Percentiles rank a stretch among this genome's conserved stretches.
These are phyloP conservation scores for Patiria pectinifera DNA, from an alignment of 53 echinoderm and acorn worm species.

Conservation along the genomic window DNA sequence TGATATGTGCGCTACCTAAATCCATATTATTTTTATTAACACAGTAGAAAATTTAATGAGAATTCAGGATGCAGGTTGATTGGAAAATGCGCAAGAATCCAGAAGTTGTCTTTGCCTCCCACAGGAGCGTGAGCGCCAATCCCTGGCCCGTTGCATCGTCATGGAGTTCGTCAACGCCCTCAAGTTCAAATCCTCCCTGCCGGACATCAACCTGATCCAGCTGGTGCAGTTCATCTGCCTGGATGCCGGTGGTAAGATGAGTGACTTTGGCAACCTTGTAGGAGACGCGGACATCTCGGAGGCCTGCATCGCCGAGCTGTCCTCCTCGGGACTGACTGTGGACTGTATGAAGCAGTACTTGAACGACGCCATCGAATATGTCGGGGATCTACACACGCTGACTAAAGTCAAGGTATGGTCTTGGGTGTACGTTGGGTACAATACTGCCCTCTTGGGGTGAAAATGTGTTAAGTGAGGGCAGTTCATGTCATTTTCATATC, in stretches of 20 bases:
- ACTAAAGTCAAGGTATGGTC: conserved; percentile 93
- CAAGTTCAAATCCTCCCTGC: conserved; percentile 91
- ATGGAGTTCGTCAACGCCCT: conserved; percentile 89
- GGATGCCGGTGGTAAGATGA: conserved; percentile 96
- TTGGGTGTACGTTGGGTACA: too few species aligned
- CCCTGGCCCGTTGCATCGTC: conserved; percentile 78
- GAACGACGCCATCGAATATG: conserved; percentile 92
- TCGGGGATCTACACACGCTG: conserved; percentile 94
- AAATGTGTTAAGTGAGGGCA: too few species aligned
- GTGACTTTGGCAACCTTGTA: conserved; percentile 82
- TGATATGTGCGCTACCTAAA: too few species aligned
- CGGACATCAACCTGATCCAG: conserved; percentile 95
- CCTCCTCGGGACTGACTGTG: conserved; percentile 52
- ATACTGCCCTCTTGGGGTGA: too few species aligned
- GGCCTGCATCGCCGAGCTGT: conserved; percentile 47
- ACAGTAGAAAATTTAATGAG: too few species aligned
- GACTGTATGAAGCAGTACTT: conserved; percentile 93
- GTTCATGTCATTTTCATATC: too few species aligned
- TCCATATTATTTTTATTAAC: too few species aligned
- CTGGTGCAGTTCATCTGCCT: conserved; percentile 95
- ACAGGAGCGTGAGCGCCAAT: conserved; percentile 92
- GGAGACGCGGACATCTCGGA: conserved; percentile 36
- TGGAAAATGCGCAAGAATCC: too few species aligned
- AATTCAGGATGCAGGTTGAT: too few species aligned
- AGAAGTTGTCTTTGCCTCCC: not conserved